These are phyloP conservation scores for Eristalinus sepulchralis DNA, from an alignment of 2,888 invertebrate genomes.

Conservation along the genomic window DNA sequence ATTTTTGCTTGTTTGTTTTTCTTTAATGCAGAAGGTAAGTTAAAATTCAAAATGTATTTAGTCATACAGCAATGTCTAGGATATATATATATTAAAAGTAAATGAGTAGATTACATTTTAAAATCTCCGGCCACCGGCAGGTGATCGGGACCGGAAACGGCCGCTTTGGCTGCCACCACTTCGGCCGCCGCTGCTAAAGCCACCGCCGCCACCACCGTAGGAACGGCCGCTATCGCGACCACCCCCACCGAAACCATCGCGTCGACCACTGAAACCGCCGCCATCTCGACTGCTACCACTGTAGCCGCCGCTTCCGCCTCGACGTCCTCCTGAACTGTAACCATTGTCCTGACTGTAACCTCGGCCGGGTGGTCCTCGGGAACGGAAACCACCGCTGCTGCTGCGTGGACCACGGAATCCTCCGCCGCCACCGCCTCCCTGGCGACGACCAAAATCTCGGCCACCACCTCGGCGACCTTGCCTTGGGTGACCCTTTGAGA, in stretches of 20 bases:
- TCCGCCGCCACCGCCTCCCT: slow-evolving; percentile 82
- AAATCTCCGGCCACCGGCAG: slow-evolving; percentile 76
- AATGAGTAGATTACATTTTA: slow-evolving; percentile 62
- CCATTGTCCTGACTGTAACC: slow-evolving; percentile 68
- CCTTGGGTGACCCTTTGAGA: slow-evolving; percentile 90
- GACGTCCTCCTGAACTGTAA: slow-evolving; percentile 67
- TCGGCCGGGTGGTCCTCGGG: slow-evolving; percentile 81
- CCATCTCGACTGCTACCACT: slow-evolving; percentile 75
- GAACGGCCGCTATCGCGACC: slow-evolving; percentile 77
- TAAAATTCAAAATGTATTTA: slow-evolving; percentile 67
- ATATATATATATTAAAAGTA: slow-evolving; percentile 58
- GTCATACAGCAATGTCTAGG: slow-evolving; percentile 70
- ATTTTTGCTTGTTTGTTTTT: slow-evolving; percentile 5
- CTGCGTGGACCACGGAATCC: slow-evolving; percentile 82
- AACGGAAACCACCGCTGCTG: slow-evolving; percentile 81
- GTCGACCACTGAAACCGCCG: slow-evolving; percentile 81
- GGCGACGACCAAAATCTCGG: slow-evolving; percentile 81
- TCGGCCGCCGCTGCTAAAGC: slow-evolving; percentile 81
- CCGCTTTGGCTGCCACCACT: slow-evolving; percentile 80
- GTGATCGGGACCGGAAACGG: slow-evolving; percentile 79
- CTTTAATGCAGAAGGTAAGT: slow-evolving; percentile 57
- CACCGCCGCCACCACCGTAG: slow-evolving; percentile 81
- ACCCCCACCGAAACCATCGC: slow-evolving; percentile 77
- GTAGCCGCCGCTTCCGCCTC: slow-evolving; percentile 71
- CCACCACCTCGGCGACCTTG: slow-evolving; percentile 84